Conservation (phyloP, 2,888 invertebrate species). For the Melieria omissa region DNA sequence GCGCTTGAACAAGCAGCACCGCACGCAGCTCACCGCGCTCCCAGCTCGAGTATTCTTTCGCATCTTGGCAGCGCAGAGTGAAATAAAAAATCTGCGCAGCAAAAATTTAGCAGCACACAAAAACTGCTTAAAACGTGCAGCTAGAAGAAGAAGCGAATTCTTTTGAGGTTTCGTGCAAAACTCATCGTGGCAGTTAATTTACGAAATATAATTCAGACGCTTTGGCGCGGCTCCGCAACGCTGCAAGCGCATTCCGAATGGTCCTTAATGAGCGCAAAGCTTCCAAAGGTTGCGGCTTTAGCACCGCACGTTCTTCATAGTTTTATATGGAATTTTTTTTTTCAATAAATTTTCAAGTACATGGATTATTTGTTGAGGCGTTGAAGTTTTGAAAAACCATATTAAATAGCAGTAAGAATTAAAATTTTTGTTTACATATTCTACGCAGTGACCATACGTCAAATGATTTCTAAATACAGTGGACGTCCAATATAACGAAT, state of each 20-base stretch:
- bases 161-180: constrained; percentile 34
- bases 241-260: background rate
- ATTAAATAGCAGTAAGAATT: too few species aligned
- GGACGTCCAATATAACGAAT: too few species aligned
- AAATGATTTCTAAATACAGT: too few species aligned
- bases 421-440: too few species aligned
- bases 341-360: too few species aligned
- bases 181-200: constrained; percentile 53
- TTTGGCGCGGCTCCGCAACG: too few species aligned
- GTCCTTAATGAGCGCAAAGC: background rate
- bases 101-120: constrained; percentile 30
- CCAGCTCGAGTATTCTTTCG: constrained; percentile 39
- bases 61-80: constrained; percentile 52
- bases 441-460: too few species aligned
- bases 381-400: too few species aligned
- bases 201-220: constrained; percentile 45
- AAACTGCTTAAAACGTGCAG: constrained; percentile 22
- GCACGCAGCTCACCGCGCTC: too few species aligned
- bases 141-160: constrained; percentile 39
- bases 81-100: constrained; percentile 40
- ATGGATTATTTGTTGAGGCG: too few species aligned
- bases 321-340: too few species aligned
- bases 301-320: too few species aligned
- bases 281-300: background rate
- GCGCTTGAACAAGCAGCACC: constrained; percentile 35